These are phyloP conservation scores for Drosophila lacicola DNA, from an alignment of 2,888 invertebrate species.

Conservation along the genomic window DNA sequence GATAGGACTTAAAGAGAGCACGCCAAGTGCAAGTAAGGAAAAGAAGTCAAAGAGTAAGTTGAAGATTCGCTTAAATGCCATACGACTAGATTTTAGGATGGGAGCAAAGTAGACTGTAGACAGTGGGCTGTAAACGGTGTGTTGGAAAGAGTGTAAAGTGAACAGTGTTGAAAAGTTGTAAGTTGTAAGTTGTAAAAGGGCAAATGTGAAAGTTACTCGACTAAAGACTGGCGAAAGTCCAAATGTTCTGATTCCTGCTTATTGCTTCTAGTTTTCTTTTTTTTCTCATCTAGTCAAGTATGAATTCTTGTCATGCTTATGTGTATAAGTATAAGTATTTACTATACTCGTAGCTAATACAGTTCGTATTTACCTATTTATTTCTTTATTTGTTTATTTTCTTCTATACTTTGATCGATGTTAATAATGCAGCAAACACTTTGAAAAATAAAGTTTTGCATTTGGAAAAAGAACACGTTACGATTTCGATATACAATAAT, in stretches of 20 bases:
- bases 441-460: constrained; percentile 76
- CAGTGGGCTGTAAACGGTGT: constrained; percentile 26
- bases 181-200: constrained; percentile 3
- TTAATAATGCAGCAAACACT: constrained; percentile 68
- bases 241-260: constrained; percentile 45
- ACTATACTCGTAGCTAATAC: constrained; percentile 53
- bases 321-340: constrained; percentile 26
- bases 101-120: constrained; percentile 33
- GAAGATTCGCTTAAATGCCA: constrained; percentile 2
- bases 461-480: constrained; percentile 47
- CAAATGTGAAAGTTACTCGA: constrained; percentile 26
- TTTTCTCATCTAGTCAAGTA: constrained; percentile 23
- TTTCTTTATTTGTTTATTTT: constrained; percentile 10
- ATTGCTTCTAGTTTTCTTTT: constrained; percentile 49
- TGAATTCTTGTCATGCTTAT: constrained; percentile 50
- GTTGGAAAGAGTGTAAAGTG: constrained; percentile 16
- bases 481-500: constrained; percentile 33
- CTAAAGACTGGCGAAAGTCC: constrained; percentile 26
- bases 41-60: constrained; percentile 8
- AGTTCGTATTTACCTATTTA: constrained; percentile 33
- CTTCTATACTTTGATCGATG: constrained; percentile 29
- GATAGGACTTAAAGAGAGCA: constrained; percentile 20
- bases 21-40: constrained; percentile 35
- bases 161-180: constrained; percentile 6
- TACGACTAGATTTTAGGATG: constrained; percentile 2